These are phyloP conservation scores for Micromys minutus DNA, from an alignment of 2,113 vertebrate genomes.

Conservation along the genomic window DNA sequence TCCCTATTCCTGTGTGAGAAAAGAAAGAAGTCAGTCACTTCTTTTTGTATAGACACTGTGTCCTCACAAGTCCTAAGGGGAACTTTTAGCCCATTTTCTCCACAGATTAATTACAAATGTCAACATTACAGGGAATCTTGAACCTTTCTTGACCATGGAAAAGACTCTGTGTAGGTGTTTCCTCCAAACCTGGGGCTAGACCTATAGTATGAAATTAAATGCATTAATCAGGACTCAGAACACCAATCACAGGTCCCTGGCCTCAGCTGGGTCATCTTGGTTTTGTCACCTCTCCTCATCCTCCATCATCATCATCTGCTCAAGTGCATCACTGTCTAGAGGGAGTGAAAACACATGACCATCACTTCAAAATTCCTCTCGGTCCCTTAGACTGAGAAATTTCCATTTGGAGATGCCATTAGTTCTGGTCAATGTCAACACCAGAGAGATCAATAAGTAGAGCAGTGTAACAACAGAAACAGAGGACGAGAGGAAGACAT, in stretches of 20 bases:
- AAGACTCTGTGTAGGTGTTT: neutral
- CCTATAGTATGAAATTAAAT: neutral
- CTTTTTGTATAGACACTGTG: neutral
- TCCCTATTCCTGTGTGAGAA: neutral
- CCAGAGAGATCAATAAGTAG: neutral
- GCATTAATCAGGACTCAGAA: neutral
- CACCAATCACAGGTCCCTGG: neutral
- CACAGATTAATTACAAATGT: neutral
- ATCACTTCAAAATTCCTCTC: neutral
- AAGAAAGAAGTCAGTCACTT: neutral
- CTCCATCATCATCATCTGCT: neutral
- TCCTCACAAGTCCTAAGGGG: neutral
- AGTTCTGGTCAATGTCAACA: slow-evolving; percentile 59
- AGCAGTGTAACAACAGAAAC: slow-evolving; percentile 49
- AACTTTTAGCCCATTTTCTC: neutral
- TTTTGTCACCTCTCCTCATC: neutral
- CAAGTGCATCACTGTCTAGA: neutral
- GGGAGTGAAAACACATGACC: neutral
- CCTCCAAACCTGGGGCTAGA: neutral
- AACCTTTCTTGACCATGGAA: neutral
- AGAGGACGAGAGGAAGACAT: slow-evolving; percentile 58
- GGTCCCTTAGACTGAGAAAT: neutral
- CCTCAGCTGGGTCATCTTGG: neutral
- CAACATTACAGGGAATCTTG: no score
- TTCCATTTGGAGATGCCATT: slow-evolving; percentile 45